Percentiles rank a stretch among this genome's conserved stretches.
Evolutionary conservation across 2,113 vertebrate species (phyloP).

Genomic region (Cinclus mexicanus): DNA sequence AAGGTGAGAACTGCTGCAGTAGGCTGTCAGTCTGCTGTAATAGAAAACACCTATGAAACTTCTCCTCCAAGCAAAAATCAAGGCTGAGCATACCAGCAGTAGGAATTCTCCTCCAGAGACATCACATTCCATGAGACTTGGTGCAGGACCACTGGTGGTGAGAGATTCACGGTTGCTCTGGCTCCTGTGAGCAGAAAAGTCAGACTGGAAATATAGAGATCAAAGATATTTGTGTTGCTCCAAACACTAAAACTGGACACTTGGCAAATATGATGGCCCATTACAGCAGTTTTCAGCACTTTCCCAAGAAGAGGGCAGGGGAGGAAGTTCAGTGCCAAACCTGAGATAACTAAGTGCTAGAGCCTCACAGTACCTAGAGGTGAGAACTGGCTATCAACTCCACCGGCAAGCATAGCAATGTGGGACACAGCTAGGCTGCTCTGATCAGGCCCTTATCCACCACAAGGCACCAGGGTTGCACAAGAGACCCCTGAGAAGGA

Average conservation of each 20-base stretch:
- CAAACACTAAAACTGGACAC: not conserved
- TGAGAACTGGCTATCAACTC: not conserved
- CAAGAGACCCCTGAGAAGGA: not conserved
- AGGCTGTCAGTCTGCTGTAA: not conserved
- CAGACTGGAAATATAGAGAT: not conserved
- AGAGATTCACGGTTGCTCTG: not conserved
- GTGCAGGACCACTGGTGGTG: not conserved
- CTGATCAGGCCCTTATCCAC: not conserved
- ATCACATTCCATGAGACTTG: not conserved
- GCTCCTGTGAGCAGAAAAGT: not conserved
- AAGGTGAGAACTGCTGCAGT: not conserved
- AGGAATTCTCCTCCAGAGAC: not conserved
- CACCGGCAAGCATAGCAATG: not conserved
- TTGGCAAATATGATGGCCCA: not conserved
- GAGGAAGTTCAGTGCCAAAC: not conserved
- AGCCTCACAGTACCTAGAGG: not conserved
- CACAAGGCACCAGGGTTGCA: not conserved
- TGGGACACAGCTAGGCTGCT: not conserved
- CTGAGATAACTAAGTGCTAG: not conserved
- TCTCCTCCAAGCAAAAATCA: not conserved
- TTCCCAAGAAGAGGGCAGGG: not conserved
- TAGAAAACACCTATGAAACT: not conserved
- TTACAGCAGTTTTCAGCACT: not conserved
- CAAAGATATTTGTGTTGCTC: not conserved
- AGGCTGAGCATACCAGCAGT: not conserved